Base-by-base conservation (phyloP, 2,797 vertebrate species). In the Microctenopoma lineatum region DNA sequence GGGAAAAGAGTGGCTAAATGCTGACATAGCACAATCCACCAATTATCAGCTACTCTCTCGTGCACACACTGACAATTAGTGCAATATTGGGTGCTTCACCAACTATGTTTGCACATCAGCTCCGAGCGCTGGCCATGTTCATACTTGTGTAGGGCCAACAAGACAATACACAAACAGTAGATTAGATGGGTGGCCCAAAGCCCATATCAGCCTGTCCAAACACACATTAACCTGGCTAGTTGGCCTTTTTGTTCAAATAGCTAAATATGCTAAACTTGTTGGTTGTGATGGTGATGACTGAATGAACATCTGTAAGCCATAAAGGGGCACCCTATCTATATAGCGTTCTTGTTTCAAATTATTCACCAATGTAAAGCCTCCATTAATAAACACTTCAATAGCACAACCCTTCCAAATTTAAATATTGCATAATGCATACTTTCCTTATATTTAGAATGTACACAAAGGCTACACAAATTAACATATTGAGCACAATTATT, bases 171-270 rank as follows among this genome's bases (percentile, higher is more conserved):
- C 88, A 90, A 90, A 90, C 88, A 91, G 45, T 62, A 80, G 84
- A 90, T 89, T 79, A 89, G 73, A 75, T 77, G 29, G 25, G 45
- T 89, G 91, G 89, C 83, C 42, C 51, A 1, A 9, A 46, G 85
- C 87, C 60, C 11, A 21, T 90, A 89, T 91, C 90, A 87, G 85
- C 57, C 73, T 89, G 80, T 85, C 66, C 80, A 91, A 90, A 92
- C 84, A 90, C 76, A 83, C 83, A 68, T 51, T 73, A 70, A 89
- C 83, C 81, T 80, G 79, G 62, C 63, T 70, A 64, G 48, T 50
- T 60, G 83, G 73, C 79, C 71, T 79, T 65, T 59, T 55, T 78
- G 66, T 80, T 85, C 74, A 85, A 86, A 87, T 63, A 84, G 57
- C 66, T 74, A 47, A 70, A 74, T 12, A 67, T 13, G 63, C 66